phyloP scores from a whole-genome alignment of 2,888 invertebrate species.

The Scaptomyza tumidula region DNA sequence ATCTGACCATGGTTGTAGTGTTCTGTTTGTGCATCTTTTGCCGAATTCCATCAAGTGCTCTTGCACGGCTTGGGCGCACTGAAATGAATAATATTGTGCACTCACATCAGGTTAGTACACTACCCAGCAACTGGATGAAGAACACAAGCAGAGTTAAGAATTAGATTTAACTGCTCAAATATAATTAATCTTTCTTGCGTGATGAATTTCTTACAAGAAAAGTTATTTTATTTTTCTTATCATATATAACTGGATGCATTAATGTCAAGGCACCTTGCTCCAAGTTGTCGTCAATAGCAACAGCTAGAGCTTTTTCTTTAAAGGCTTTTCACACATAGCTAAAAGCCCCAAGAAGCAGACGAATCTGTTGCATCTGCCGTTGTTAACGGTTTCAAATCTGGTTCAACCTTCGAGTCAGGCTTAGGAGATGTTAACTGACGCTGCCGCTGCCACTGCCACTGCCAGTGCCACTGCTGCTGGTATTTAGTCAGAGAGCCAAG shows the following conservation, averaged over 20 bases:
- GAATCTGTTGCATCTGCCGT: slow-evolving; percentile 30
- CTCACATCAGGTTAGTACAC: slow-evolving; percentile 15
- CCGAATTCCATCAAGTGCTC: slow-evolving; percentile 35
- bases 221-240: neutral
- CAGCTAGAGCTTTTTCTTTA: slow-evolving; percentile 11
- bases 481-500: neutral
- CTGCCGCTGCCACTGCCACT: slow-evolving; percentile 12
- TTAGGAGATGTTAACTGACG: slow-evolving; percentile 30
- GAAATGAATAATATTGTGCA: slow-evolving; percentile 21
- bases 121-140: neutral
- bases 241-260: slow-evolving; percentile 14
- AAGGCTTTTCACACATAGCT: slow-evolving; percentile 24
- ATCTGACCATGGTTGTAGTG: slow-evolving; percentile 3
- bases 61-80: neutral
- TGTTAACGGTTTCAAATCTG: slow-evolving; percentile 33
- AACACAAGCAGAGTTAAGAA: neutral
- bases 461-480: slow-evolving; percentile 14
- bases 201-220: neutral
- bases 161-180: neutral
- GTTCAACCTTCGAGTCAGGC: neutral
- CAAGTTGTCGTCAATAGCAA: slow-evolving; percentile 10
- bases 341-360: slow-evolving; percentile 1
- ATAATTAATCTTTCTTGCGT: neutral
- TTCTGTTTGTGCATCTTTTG: slow-evolving; percentile 17
- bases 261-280: slow-evolving; percentile 3